A percentile compares a stretch with the other conserved stretches of the same genome.
phyloP scores from a whole-genome alignment of 1,140 invertebrate species.

The Nomia melanderi region DNA sequence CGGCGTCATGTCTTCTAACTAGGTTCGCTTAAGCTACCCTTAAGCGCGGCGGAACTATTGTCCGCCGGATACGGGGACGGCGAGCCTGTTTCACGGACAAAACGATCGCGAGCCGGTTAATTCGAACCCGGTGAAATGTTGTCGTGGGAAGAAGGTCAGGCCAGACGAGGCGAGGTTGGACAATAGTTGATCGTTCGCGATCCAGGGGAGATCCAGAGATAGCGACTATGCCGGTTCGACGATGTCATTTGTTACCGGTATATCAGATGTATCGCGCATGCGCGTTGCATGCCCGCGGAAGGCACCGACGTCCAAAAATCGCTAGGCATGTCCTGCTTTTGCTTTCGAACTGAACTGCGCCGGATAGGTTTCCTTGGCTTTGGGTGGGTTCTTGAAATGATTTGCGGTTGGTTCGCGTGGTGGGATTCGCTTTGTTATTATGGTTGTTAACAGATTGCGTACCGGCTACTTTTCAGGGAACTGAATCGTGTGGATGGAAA shows the following conservation, averaged over 20 bases:
- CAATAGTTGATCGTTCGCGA: conserved; percentile 48
- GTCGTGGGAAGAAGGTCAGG: background rate
- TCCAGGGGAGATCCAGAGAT: conserved; percentile 70
- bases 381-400: too few species aligned
- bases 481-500: too few species aligned
- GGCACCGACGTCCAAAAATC: conserved; percentile 25
- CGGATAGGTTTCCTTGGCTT: too few species aligned
- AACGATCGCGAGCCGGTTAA: conserved; percentile 27
- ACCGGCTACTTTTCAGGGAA: too few species aligned
- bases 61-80: conserved; percentile 4
- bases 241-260: conserved; percentile 76
- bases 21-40: conserved; percentile 70
- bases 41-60: conserved; percentile 59
- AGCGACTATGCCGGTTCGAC: conserved; percentile 72
- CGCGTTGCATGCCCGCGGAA: conserved; percentile 60
- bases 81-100: background rate
- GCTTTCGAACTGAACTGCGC: too few species aligned
- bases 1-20: conserved; percentile 71
- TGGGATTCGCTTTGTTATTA: too few species aligned
- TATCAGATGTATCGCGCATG: conserved; percentile 72
- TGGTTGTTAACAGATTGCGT: too few species aligned
- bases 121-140: conserved; percentile 26
- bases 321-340: too few species aligned
- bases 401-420: too few species aligned
- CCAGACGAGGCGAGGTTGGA: background rate